These are phyloP conservation scores for Drosophila hamatofila DNA, from an alignment of 2,888 invertebrate species.

Conservation along the genomic window DNA sequence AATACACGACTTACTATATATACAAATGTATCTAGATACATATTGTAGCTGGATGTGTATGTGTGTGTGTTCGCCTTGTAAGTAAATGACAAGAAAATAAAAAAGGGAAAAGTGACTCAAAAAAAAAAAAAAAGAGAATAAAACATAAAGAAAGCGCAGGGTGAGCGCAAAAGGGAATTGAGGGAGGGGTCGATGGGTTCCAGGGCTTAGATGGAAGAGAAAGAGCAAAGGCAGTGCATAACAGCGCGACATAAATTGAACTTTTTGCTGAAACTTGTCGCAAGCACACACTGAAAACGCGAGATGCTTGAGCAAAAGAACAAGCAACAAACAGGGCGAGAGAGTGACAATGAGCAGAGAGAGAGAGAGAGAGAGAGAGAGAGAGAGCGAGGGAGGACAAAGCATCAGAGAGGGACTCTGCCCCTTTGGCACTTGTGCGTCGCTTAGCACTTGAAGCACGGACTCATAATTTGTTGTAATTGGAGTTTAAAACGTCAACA, in stretches of 20 bases:
- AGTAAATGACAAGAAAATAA: conserved; percentile 65
- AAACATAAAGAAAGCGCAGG: conserved; percentile 66
- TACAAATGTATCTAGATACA: conserved; percentile 25
- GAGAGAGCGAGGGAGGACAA: not conserved
- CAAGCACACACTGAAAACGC: conserved; percentile 35
- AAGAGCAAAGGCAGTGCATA: conserved; percentile 46
- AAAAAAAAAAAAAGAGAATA: conserved; percentile 46
- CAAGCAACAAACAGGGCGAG: conserved; percentile 1
- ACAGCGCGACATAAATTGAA: conserved; percentile 77
- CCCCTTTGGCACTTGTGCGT: conserved; percentile 16
- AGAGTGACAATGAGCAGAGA: conserved; percentile 5
- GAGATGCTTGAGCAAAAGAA: conserved; percentile 20
- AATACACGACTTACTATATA: conserved; percentile 57
- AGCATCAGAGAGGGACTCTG: not conserved
- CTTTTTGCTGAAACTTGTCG: conserved; percentile 70
- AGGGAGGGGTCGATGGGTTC: not conserved
- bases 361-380: conserved; percentile 1
- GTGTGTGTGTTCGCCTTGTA: conserved; percentile 55
- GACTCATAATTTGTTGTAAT: conserved; percentile 74
- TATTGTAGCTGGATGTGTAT: conserved; percentile 24
- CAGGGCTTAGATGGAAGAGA: not conserved
- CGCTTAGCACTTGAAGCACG: conserved; percentile 60
- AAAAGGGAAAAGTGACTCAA: conserved; percentile 18
- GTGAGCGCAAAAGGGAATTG: not conserved
- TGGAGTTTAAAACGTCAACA: conserved; percentile 66